Conservation (phyloP, 1,140 invertebrate species). For the Ceratina japonica region DNA sequence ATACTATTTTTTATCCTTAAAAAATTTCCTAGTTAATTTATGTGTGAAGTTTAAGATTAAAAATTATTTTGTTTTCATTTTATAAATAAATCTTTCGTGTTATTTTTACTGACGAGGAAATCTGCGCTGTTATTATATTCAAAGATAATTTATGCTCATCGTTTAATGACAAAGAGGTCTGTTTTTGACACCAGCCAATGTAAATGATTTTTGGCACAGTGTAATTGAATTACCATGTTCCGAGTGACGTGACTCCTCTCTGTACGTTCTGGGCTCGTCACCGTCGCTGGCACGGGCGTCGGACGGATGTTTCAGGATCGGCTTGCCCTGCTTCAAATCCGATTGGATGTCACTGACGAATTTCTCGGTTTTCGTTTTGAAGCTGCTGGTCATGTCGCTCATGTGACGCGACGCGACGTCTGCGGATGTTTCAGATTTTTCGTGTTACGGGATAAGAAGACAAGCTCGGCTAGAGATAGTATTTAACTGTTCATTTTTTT, state of each 20-base stretch:
- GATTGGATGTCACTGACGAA: conserved; percentile 84
- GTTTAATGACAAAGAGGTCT: too few relatives aligned
- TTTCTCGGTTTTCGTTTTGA: conserved; percentile 85
- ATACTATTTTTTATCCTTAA: too few relatives aligned
- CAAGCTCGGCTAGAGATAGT: conserved; percentile 24
- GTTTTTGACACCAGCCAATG: background rate
- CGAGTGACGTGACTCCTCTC: conserved; percentile 84
- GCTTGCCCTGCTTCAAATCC: conserved; percentile 81
- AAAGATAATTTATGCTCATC: too few relatives aligned
- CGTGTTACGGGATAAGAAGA: conserved; percentile 45
- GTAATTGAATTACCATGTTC: conserved; percentile 82
- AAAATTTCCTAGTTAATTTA: background rate
- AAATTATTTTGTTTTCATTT: background rate
- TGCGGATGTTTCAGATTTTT: conserved; percentile 72
- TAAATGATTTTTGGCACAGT: background rate
- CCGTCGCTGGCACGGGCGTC: conserved; percentile 72
- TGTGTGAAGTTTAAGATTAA: background rate
- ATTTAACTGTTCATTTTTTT: background rate
- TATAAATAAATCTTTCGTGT: background rate
- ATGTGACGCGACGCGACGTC: conserved; percentile 83
- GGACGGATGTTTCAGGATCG: conserved; percentile 79
- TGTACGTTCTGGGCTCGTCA: conserved; percentile 84
- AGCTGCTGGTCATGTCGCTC: conserved; percentile 84
- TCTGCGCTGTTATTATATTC: too few relatives aligned
- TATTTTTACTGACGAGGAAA: background rate